A percentile compares a stretch with the other conserved stretches of the same genome.
These are phyloP conservation scores for Hesperophylax magnus DNA, from an alignment of 1,140 invertebrate genomes.

Conservation along the genomic window DNA sequence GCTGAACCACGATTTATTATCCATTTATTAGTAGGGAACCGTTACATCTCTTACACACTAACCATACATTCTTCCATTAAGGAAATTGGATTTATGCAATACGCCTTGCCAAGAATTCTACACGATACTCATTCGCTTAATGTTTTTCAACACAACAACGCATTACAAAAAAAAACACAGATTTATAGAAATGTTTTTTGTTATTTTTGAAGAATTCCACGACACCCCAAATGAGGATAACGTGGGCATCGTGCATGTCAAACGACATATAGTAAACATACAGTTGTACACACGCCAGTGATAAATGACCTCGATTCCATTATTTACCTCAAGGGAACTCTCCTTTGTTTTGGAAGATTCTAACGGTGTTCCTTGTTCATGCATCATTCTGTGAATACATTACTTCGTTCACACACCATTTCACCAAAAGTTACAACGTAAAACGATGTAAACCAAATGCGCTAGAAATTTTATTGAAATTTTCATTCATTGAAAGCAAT, in stretches of 20 bases:
- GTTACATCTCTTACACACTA: conserved; percentile 30
- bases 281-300: not conserved
- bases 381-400: conserved; percentile 36
- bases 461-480: not conserved
- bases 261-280: not conserved
- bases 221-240: no score
- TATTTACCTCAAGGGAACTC: not conserved
- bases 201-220: no score
- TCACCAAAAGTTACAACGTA: conserved; percentile 26
- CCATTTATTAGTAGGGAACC: conserved; percentile 42
- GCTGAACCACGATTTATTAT: conserved; percentile 45
- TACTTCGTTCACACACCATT: conserved; percentile 53
- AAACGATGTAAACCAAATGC: not conserved
- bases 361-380: not conserved
- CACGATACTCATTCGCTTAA: no score
- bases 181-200: not conserved
- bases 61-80: conserved; percentile 48
- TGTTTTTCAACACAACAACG: not conserved
- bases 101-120: not conserved
- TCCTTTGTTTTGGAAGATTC: not conserved
- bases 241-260: no score
- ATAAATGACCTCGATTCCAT: conserved; percentile 3
- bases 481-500: no score
- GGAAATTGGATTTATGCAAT: conserved; percentile 47
- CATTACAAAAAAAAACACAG: not conserved